Percentiles rank a stretch among this genome's conserved stretches.
These are phyloP conservation scores for Psilopogon haemacephalus DNA, from an alignment of 2,113 vertebrate genomes.

Conservation along the genomic window DNA sequence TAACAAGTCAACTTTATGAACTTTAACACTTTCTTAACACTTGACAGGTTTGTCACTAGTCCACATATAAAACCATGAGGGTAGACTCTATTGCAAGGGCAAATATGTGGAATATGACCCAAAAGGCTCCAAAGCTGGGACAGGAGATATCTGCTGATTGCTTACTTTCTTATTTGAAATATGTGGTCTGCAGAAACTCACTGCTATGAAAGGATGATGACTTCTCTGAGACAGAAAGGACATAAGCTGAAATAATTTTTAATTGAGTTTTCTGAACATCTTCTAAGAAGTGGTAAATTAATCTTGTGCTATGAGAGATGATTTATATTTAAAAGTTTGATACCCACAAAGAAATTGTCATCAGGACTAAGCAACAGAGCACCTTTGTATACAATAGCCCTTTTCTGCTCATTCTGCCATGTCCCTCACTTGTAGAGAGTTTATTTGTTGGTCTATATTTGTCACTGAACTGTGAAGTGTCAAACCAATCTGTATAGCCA, in stretches of 20 bases:
- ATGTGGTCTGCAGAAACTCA: not conserved
- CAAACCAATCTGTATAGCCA: not conserved
- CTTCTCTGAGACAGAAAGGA: not conserved
- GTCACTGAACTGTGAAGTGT: not conserved
- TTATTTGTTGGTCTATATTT: not conserved
- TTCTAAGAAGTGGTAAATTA: not conserved
- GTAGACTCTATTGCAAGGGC: not conserved
- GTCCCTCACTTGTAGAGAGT: rapidly evolving
- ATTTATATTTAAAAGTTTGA: not conserved
- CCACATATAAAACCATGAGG: not conserved
- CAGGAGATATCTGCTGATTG: not conserved
- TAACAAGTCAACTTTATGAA: not conserved
- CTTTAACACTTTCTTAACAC: not conserved
- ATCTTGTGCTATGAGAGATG: not conserved
- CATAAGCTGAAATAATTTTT: not conserved
- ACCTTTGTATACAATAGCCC: not conserved
- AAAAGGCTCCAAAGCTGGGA: not conserved
- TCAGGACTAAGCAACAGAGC: not conserved
- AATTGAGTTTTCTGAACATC: not conserved
- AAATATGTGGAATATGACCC: not conserved
- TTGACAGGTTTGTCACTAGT: not conserved
- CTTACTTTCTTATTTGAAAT: not conserved
- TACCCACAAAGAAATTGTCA: not conserved
- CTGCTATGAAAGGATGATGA: not conserved
- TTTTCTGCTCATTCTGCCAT: not conserved